Base-by-base conservation (phyloP, 2,113 vertebrate species). In the Mirounga angustirostris region DNA sequence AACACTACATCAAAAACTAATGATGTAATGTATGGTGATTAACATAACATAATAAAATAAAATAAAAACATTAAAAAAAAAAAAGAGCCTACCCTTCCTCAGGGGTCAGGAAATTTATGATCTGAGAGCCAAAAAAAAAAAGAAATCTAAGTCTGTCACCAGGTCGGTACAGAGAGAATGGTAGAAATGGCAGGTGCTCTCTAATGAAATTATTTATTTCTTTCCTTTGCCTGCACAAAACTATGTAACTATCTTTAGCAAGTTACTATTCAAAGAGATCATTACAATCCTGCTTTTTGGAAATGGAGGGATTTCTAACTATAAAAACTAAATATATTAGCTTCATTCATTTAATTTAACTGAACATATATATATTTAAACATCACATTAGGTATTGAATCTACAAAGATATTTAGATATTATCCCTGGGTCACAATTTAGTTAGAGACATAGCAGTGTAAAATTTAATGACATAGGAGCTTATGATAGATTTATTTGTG, bases 401-500 rank as follows among this genome's bases (percentile, higher is more conserved):
- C 86, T 79, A 40, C 63, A 85, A 90, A 80, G n/a, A 54, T 73
- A 80, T 56, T 94, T 71, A 56, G 43, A 15, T 63, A 54, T 69
- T 73, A 54, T 36, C 22, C 28, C 5, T 86, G 43, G 94, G 63
- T 71, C 71, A 91, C 33, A 71, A 36, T 61, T 24, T 73, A 43
- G 50, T 28, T 85, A 43, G 26, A 36, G 73, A 80, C 4, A 43
- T 14, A 85, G 12, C n/a, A 82, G 22, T 92, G 76, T 74, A 74
- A 30, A 92, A 92, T 36, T 81, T 30, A 74, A 58, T 82, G 50
- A 80, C 54, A 86, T 30, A 40, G 5, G 30, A 78, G 11, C 16
- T 89, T 89, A 33, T 67, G 36, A 36, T 65, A 83, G 26, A 40
- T 56, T 87, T 93, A 82, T 65, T 82, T 83, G 79, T 96, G 59